Evolutionary conservation across 2,797 vertebrate species (phyloP), one percentile per base, ranked within the genome.

Genomic region (Parauchenoglanis punctatus): DNA sequence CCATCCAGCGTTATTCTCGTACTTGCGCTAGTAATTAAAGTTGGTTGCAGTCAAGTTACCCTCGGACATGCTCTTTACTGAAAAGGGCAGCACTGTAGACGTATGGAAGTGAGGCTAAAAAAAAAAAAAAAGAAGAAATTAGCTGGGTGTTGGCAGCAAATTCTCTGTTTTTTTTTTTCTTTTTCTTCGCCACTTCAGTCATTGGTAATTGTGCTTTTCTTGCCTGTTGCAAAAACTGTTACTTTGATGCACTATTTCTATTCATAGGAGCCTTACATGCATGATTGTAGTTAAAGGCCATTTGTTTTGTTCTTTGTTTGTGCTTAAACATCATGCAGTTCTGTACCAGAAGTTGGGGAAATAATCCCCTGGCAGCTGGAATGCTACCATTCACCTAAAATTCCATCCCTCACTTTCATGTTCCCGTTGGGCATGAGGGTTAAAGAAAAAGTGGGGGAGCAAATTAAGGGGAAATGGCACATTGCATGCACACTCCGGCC

Each of bases 111-210:
- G 87, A 78, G 85, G 83, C 85, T 89, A 83, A 93, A 91, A 91
- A 91, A 91, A 91, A 91, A 6, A 83, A 93, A 91, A 91, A 91
- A 89, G 92, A 89, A 93, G 88, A 93, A 91, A 87, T 81, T 93
- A 92, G 92, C 91, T 84, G 85, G 81, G 88, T 85, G 88, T 88
- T 91, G 89, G 88, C 86, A 85, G 83, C 70, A 89, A 46, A 84
- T 59, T 70, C 76, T 77, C 58, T 61, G 0, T 25, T 8, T 54
- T 76, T 31, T 87, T 23, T 56, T 76, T 31, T 87, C 70, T 63
- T 63, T 49, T 31, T n/a, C 58, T 61, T 52, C 87, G 85, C 78
- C 68, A 72, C 81, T 56, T 83, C 85, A 76, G 84, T 91, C 91
- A 92, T 87, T 91, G 88, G 87, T 88, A 84, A 40, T 52, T 49